A percentile compares a stretch with the other conserved stretches of the same genome.
phyloP scores from a whole-genome alignment of 2,888 invertebrate species.

The Mythimna vitellina region DNA sequence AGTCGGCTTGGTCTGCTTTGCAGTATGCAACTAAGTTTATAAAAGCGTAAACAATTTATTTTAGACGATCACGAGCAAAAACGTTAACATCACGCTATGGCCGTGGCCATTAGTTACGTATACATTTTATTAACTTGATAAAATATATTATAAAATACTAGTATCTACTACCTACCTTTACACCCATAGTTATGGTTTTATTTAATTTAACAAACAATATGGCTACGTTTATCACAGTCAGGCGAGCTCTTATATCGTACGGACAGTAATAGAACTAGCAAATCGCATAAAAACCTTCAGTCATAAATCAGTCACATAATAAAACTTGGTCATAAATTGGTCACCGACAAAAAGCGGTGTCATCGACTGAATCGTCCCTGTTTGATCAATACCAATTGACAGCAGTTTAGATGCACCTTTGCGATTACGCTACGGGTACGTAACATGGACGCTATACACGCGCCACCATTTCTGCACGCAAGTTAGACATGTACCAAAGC shows the following conservation, averaged over 20 bases:
- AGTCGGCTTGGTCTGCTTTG: background rate
- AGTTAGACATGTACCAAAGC: conserved; percentile 86
- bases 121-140: too few relatives aligned
- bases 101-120: too few relatives aligned
- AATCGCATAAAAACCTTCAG: background rate
- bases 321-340: background rate
- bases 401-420: conserved; percentile 41
- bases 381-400: conserved; percentile 9
- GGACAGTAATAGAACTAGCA: too few relatives aligned
- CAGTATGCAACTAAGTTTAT: background rate
- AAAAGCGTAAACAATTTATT: background rate
- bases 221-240: too few relatives aligned
- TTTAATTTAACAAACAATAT: too few relatives aligned
- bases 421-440: conserved; percentile 15
- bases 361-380: background rate
- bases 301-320: background rate
- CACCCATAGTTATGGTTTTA: too few relatives aligned
- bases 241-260: too few relatives aligned
- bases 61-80: too few relatives aligned
- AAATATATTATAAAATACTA: too few relatives aligned
- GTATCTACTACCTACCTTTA: too few relatives aligned
- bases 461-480: conserved; percentile 65
- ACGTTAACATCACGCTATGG: too few relatives aligned
- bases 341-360: background rate
- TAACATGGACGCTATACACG: conserved; percentile 47